Evolutionary conservation across 2,888 invertebrate genomes (phyloP).

Genomic region (Monochamus alternatus): DNA sequence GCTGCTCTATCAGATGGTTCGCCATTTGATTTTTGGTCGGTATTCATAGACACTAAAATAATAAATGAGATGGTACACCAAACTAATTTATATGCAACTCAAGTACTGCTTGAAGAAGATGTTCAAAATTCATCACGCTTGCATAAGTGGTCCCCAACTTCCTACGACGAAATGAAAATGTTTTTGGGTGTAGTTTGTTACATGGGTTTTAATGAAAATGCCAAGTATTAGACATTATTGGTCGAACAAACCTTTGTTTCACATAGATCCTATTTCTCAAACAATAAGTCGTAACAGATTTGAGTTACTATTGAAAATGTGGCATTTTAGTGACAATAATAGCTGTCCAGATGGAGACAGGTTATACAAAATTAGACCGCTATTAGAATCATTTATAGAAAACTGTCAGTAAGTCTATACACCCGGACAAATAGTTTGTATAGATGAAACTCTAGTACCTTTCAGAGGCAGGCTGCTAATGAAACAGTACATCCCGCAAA

Average conservation of each 20-base stretch:
- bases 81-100: neutral
- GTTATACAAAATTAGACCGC: neutral
- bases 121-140: neutral
- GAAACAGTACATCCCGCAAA: slow-evolving; percentile 36
- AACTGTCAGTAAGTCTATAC: slow-evolving; percentile 27
- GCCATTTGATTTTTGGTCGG: no score
- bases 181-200: neutral
- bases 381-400: slow-evolving; percentile 11
- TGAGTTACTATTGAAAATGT: neutral
- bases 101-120: neutral
- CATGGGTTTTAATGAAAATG: no score
- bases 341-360: neutral
- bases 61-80: no score
- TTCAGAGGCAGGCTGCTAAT: slow-evolving; percentile 34
- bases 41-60: no score
- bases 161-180: neutral
- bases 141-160: neutral
- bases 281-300: neutral
- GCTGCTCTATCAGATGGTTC: no score
- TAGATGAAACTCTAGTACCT: slow-evolving; percentile 35
- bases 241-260: neutral
- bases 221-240: neutral
- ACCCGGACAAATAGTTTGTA: slow-evolving; percentile 21
- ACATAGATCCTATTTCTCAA: neutral
- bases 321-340: slow-evolving; percentile 4